Percentiles rank a stretch among this genome's conserved stretches.
phyloP scores from a whole-genome alignment of 2,113 vertebrate genomes.

The Caranx ignobilis region DNA sequence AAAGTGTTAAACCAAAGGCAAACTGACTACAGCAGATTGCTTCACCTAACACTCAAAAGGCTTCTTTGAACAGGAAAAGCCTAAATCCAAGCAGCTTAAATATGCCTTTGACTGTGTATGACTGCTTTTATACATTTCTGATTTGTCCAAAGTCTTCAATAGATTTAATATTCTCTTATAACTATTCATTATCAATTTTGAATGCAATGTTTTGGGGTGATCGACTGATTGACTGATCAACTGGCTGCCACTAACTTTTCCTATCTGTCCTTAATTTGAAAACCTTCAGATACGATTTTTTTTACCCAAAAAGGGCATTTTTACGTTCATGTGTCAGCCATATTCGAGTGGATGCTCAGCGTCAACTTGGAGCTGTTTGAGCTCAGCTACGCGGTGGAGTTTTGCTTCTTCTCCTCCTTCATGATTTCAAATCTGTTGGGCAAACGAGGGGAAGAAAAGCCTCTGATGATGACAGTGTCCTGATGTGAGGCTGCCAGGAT shows the following conservation, averaged over 20 bases:
- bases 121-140: not conserved
- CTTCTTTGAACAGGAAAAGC: not conserved
- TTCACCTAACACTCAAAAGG: not conserved
- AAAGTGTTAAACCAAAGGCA: not conserved
- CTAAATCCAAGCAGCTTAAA: not conserved
- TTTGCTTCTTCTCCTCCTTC: slow-evolving; percentile 82
- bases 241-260: not conserved
- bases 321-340: slow-evolving; percentile 77
- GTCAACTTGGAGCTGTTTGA: slow-evolving; percentile 84
- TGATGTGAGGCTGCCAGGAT: slow-evolving; percentile 64
- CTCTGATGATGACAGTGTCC: slow-evolving; percentile 74
- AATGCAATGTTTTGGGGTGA: not conserved
- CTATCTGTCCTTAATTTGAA: slow-evolving; percentile 41
- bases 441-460: slow-evolving; percentile 77
- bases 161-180: not conserved
- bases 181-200: not conserved
- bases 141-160: no score
- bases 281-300: slow-evolving; percentile 75
- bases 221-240: not conserved
- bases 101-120: not conserved
- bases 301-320: slow-evolving; percentile 65
- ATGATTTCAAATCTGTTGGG: slow-evolving; percentile 82
- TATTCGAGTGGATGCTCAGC: slow-evolving; percentile 85
- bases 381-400: slow-evolving; percentile 82
- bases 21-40: not conserved